A percentile compares a stretch with the other conserved stretches of the same genome.
phyloP scores from a whole-genome alignment of 2,113 vertebrate species.

The Cryptomyrus ogoouensis region DNA sequence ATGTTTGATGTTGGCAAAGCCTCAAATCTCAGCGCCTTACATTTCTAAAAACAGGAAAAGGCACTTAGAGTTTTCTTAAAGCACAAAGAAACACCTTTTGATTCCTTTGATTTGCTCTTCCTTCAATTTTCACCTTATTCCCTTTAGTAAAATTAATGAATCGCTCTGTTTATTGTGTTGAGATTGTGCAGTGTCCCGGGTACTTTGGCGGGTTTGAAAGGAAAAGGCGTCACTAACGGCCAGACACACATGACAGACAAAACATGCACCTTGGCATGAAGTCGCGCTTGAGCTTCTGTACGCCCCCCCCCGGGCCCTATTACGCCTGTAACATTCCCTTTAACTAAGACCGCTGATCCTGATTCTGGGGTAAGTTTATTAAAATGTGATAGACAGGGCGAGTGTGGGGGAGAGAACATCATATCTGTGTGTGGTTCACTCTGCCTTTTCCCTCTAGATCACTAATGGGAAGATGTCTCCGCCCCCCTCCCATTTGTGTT shows the following conservation, averaged over 20 bases:
- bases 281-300: not conserved
- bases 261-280: not conserved
- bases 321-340: not conserved
- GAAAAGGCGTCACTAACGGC: not conserved
- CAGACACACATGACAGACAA: too few species aligned
- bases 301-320: not conserved
- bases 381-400: not conserved
- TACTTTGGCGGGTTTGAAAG: not conserved
- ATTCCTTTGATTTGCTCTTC: not conserved
- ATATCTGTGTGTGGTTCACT: not conserved
- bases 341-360: not conserved
- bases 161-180: not conserved
- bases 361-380: not conserved
- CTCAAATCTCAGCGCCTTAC: not conserved
- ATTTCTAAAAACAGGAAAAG: not conserved
- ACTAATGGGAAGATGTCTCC: conserved; percentile 29
- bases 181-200: not conserved
- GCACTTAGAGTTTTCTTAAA: not conserved
- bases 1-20: not conserved
- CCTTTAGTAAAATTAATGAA: not conserved
- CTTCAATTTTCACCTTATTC: not conserved
- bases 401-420: not conserved
- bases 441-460: conserved; percentile 24
- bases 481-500: conserved; percentile 29
- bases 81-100: not conserved